These are phyloP conservation scores for Haemorhous mexicanus DNA, from an alignment of 2,113 vertebrate species.

Conservation along the genomic window DNA sequence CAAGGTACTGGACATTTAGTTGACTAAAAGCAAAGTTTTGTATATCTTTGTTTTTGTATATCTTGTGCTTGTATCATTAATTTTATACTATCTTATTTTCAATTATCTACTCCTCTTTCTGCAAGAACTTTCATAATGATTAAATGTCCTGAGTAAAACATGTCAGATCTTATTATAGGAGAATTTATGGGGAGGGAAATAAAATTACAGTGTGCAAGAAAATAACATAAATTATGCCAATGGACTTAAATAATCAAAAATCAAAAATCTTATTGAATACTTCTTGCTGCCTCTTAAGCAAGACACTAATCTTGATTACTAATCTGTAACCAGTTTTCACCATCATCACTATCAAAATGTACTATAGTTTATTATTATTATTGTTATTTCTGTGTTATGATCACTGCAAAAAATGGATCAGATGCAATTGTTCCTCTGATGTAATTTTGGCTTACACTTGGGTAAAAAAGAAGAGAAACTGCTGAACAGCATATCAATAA, in stretches of 20 bases:
- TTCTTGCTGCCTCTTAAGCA: neutral
- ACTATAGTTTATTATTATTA: neutral
- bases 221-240: neutral
- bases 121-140: neutral
- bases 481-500: neutral
- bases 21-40: neutral
- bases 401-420: neutral
- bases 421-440: neutral
- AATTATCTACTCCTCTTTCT: neutral
- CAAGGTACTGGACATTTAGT: neutral
- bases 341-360: neutral
- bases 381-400: neutral
- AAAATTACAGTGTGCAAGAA: neutral
- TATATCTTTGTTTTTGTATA: neutral
- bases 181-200: neutral
- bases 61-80: neutral
- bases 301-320: neutral
- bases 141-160: neutral
- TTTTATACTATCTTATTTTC: neutral
- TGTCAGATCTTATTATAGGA: neutral
- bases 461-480: neutral
- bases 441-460: neutral
- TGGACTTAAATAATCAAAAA: neutral
- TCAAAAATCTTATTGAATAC: neutral
- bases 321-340: neutral